Evolutionary conservation across 1,140 invertebrate species (phyloP).

Genomic region (Coboldia fuscipes): DNA sequence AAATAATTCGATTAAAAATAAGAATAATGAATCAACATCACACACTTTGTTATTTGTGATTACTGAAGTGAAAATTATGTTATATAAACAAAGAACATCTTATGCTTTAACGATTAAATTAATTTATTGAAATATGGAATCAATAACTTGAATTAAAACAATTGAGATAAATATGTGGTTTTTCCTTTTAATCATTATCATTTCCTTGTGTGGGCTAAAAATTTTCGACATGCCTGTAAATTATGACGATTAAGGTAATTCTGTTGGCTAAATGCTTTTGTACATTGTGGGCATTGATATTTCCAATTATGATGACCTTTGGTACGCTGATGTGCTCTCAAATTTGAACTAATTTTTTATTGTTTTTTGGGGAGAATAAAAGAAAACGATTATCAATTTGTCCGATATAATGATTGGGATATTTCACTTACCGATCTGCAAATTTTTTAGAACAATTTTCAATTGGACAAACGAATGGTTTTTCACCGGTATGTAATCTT

Average conservation of each 20-base stretch:
- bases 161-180: no score
- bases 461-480: slow-evolving; percentile 41
- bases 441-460: slow-evolving; percentile 39
- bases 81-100: no score
- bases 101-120: no score
- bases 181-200: no score
- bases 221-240: slow-evolving; percentile 44
- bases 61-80: no score
- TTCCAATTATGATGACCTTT: slow-evolving; percentile 44
- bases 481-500: slow-evolving; percentile 42
- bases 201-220: slow-evolving; percentile 5
- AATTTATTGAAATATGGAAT: no score
- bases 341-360: slow-evolving; percentile 39
- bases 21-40: no score
- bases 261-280: slow-evolving; percentile 50
- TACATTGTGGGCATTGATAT: slow-evolving; percentile 37
- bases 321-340: slow-evolving; percentile 44
- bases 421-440: slow-evolving; percentile 40
- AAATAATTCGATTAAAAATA: no score
- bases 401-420: no score
- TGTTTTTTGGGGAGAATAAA: neutral
- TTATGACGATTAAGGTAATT: slow-evolving; percentile 49
- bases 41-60: no score
- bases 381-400: neutral
- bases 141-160: no score